Percentiles rank a stretch among this genome's conserved stretches.
Evolutionary conservation across 2,797 vertebrate species (phyloP).

Genomic region (Anguilla megastoma): DNA sequence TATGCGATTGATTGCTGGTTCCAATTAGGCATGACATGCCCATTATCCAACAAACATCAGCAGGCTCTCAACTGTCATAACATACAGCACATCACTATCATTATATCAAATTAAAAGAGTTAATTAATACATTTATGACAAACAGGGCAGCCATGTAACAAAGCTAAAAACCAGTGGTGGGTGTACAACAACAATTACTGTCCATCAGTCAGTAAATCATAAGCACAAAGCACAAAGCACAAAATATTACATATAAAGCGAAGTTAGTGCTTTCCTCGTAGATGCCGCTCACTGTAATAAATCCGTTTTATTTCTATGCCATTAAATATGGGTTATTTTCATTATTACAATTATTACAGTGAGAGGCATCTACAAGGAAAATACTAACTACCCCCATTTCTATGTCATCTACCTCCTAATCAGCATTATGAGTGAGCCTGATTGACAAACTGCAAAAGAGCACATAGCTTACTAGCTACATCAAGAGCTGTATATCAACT

Average conservation of each 20-base stretch:
- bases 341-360: too few relatives aligned
- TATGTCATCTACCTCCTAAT: too few relatives aligned
- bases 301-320: too few relatives aligned
- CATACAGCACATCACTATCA: background rate
- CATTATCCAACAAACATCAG: background rate
- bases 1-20: background rate
- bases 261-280: too few relatives aligned
- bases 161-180: background rate
- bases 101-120: background rate
- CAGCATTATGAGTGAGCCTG: too few relatives aligned
- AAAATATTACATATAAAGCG: background rate
- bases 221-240: background rate
- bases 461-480: background rate
- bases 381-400: too few relatives aligned
- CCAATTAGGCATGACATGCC: constrained; percentile 4
- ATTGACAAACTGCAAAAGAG: background rate
- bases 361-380: too few relatives aligned
- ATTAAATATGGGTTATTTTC: too few relatives aligned
- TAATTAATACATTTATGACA: background rate
- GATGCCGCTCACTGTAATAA: too few relatives aligned
- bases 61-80: background rate
- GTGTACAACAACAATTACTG: background rate
- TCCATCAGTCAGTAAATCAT: background rate
- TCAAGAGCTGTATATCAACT: too few relatives aligned
- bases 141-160: background rate